phyloP scores from a whole-genome alignment of 2,888 invertebrate genomes.

The Melieria crassipennis region DNA sequence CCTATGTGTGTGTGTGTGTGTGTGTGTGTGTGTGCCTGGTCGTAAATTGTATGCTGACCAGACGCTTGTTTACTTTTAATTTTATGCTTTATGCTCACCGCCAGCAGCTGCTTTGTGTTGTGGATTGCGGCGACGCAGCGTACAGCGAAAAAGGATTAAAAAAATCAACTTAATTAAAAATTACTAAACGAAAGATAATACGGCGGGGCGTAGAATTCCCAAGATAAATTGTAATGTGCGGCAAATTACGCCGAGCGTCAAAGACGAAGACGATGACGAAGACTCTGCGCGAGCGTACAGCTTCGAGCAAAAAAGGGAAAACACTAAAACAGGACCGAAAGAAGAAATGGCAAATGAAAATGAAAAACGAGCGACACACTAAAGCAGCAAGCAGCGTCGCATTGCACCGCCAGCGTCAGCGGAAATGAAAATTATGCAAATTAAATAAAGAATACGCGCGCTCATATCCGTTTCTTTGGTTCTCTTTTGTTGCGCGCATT shows the following conservation, averaged over 20 bases:
- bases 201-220: conserved; percentile 26
- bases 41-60: conserved; percentile 4
- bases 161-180: conserved; percentile 51
- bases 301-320: not conserved
- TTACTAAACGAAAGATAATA: conserved; percentile 50
- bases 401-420: not conserved
- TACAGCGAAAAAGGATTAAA: conserved; percentile 23
- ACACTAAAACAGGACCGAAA: not conserved
- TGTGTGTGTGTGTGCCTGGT: not conserved
- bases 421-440: conserved; percentile 41
- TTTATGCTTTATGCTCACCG: not conserved
- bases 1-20: not conserved
- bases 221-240: conserved; percentile 38
- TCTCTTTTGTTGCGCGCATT: too few relatives aligned
- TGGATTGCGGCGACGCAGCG: too few relatives aligned
- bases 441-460: conserved; percentile 28
- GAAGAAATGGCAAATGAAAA: not conserved
- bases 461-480: not conserved
- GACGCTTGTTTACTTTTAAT: conserved; percentile 30
- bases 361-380: too few relatives aligned
- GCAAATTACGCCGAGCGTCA: conserved; percentile 22
- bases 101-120: not conserved
- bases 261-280: conserved; percentile 32
- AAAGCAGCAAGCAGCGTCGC: too few relatives aligned
- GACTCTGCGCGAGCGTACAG: conserved; percentile 12